A percentile compares a stretch with the other conserved stretches of the same genome.
phyloP scores from a whole-genome alignment of 2,888 invertebrate genomes.

The Habrosyne pyritoides region DNA sequence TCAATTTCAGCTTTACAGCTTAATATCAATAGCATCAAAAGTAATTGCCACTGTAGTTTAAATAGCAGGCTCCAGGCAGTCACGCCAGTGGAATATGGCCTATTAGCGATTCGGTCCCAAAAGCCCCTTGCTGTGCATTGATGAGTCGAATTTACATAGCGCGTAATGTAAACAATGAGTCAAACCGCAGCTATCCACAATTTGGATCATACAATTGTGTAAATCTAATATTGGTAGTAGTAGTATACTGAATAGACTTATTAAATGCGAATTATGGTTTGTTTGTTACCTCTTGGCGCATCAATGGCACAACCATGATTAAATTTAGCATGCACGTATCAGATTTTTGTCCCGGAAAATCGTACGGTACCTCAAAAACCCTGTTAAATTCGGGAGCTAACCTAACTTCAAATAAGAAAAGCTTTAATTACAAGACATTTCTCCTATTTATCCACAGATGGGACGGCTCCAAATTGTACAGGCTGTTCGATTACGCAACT shows the following conservation, averaged over 20 bases:
- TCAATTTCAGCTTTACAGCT: not conserved
- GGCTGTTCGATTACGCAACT: conserved; percentile 88
- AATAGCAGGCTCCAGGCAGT: not conserved
- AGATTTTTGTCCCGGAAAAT: too few species aligned
- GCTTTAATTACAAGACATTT: not conserved
- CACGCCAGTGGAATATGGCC: not conserved
- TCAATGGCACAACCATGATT: too few species aligned
- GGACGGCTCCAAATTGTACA: conserved; percentile 88
- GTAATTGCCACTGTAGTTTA: not conserved
- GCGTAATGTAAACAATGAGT: too few species aligned
- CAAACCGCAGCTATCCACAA: too few species aligned
- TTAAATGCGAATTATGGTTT: too few species aligned
- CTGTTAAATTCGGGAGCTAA: not conserved
- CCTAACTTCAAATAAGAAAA: not conserved
- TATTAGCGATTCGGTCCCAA: not conserved
- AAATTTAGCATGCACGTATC: too few species aligned
- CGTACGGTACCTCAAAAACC: too few species aligned
- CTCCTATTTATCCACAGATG: conserved; percentile 69
- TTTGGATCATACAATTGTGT: too few species aligned
- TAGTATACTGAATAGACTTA: too few species aligned
- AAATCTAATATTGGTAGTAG: too few species aligned
- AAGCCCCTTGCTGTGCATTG: not conserved
- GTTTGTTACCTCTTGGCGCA: too few species aligned
- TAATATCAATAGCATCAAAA: not conserved
- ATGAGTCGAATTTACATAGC: too few species aligned